phyloP scores from a whole-genome alignment of 1,140 invertebrate species.

The Stenopsyche tienmushanensis region DNA sequence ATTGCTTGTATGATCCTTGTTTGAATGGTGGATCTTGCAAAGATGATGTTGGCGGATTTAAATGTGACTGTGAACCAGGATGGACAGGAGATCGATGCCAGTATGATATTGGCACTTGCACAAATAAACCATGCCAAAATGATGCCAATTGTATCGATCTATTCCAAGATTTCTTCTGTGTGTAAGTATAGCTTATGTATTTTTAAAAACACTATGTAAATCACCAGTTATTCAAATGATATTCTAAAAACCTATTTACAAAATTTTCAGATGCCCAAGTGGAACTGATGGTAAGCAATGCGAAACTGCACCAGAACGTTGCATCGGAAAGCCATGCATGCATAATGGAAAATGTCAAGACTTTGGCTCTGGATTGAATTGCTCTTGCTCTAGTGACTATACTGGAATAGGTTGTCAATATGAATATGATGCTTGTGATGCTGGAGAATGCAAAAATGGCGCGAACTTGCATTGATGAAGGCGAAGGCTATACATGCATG shows the following conservation, averaged over 20 bases:
- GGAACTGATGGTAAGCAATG: slow-evolving; percentile 94
- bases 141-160: slow-evolving; percentile 90
- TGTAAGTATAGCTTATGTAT: slow-evolving; percentile 62
- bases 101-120: slow-evolving; percentile 83
- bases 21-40: slow-evolving; percentile 85
- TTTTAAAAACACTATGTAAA: background rate
- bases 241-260: slow-evolving; percentile 11
- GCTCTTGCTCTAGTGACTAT: slow-evolving; percentile 84
- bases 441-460: slow-evolving; percentile 86
- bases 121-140: slow-evolving; percentile 85
- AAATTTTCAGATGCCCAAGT: slow-evolving; percentile 73
- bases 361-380: slow-evolving; percentile 92
- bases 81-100: slow-evolving; percentile 91
- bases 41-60: slow-evolving; percentile 82
- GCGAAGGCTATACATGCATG: slow-evolving; percentile 79
- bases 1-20: slow-evolving; percentile 85
- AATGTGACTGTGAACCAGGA: slow-evolving; percentile 80
- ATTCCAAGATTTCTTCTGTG: slow-evolving; percentile 95
- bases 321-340: slow-evolving; percentile 95
- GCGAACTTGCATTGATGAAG: slow-evolving; percentile 86
- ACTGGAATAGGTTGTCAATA: slow-evolving; percentile 90
- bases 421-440: slow-evolving; percentile 89
- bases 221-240: background rate
- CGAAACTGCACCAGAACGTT: slow-evolving; percentile 91
- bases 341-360: slow-evolving; percentile 92